Evolutionary conservation across 2,113 vertebrate species (phyloP).

Genomic region (Etheostoma spectabile): DNA sequence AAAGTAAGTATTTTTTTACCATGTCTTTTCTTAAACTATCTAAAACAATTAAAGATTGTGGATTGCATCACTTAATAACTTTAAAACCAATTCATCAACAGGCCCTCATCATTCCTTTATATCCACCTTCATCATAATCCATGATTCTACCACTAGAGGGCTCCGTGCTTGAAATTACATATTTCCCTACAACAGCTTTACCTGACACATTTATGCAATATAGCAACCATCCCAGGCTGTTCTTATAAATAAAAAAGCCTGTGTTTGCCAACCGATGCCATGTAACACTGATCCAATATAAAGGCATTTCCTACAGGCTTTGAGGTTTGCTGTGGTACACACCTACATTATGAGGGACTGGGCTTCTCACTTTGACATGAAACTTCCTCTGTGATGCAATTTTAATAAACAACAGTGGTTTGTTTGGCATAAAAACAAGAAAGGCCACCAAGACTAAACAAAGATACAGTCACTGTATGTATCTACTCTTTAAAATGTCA

Average conservation of each 20-base stretch:
- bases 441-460: background rate
- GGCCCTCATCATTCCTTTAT: background rate
- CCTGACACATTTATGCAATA: background rate
- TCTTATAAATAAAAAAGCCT: background rate
- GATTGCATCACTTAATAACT: background rate
- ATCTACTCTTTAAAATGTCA: background rate
- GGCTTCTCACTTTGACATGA: background rate
- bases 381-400: conserved; percentile 19
- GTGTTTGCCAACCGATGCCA: background rate
- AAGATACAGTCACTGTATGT: background rate
- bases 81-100: background rate
- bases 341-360: background rate
- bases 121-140: background rate
- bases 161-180: conserved; percentile 13
- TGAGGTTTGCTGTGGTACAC: background rate
- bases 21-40: background rate
- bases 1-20: no score
- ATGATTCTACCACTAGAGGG: conserved; percentile 41
- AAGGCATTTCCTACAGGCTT: background rate
- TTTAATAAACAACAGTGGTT: conserved; percentile 4
- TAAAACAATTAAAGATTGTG: background rate
- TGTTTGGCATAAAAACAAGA: background rate
- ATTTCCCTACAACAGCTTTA: background rate
- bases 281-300: background rate
- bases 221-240: background rate